These are phyloP conservation scores for Saccostrea cuccullata DNA, from an alignment of 1,140 invertebrate species.

Conservation along the genomic window DNA sequence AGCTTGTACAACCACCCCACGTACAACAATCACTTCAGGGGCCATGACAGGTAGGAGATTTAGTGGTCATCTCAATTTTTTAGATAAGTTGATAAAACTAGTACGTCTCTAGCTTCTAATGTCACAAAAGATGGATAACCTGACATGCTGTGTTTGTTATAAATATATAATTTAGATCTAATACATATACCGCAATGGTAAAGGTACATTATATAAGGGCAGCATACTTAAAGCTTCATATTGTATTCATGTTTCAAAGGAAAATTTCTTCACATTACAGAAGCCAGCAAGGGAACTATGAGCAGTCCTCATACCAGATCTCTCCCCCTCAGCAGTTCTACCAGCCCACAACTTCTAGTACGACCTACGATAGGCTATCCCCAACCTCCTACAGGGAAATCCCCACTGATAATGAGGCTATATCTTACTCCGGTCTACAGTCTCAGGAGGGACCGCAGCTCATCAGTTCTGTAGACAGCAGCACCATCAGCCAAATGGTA, in stretches of 20 bases:
- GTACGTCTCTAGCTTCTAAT: too few species aligned
- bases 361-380: slow-evolving; percentile 64
- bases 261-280: not conserved
- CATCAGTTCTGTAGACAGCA: slow-evolving; percentile 68
- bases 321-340: slow-evolving; percentile 54
- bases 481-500: slow-evolving; percentile 55
- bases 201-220: too few species aligned
- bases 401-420: slow-evolving; percentile 62
- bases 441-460: slow-evolving; percentile 56
- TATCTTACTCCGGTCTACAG: slow-evolving; percentile 63
- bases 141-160: too few species aligned
- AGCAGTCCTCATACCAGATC: slow-evolving; percentile 39
- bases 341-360: slow-evolving; percentile 62
- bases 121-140: too few species aligned
- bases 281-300: not conserved
- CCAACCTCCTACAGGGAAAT: slow-evolving; percentile 63
- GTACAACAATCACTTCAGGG: slow-evolving; percentile 14
- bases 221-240: too few species aligned
- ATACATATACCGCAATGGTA: too few species aligned
- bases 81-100: too few species aligned
- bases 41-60: not conserved
- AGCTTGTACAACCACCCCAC: slow-evolving; percentile 42
- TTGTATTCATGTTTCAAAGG: not conserved
- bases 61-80: too few species aligned
- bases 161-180: too few species aligned